Evolutionary conservation across 2,797 vertebrate genomes (phyloP).

Genomic region (Odontamblyopus rebecca): DNA sequence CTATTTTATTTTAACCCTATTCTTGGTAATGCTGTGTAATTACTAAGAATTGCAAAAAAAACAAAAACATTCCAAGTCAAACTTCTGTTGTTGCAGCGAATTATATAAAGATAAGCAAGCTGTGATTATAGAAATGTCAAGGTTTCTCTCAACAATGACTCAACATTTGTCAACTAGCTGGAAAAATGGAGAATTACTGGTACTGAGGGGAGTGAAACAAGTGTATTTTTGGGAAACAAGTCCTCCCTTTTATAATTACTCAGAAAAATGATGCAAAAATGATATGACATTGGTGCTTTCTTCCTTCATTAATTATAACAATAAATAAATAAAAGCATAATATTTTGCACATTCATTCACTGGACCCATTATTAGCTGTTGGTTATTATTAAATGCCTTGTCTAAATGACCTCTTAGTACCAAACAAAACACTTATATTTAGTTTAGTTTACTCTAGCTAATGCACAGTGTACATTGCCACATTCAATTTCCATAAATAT

Average conservation of each 20-base stretch:
- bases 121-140: not conserved
- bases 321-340: not conserved
- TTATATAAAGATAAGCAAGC: not conserved
- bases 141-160: not conserved
- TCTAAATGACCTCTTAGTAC: not conserved
- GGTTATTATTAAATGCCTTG: not conserved
- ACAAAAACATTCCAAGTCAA: no score
- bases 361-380: not conserved
- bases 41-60: no score
- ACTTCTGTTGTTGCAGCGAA: not conserved
- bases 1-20: not conserved
- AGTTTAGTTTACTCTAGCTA: no score
- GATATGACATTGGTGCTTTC: not conserved
- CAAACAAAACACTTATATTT: not conserved
- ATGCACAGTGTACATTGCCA: no score
- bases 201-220: conserved; percentile 19
- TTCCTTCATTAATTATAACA: not conserved
- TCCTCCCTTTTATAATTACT: not conserved
- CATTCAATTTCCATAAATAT: no score
- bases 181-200: not conserved
- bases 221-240: conserved; percentile 17
- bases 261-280: not conserved
- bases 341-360: not conserved
- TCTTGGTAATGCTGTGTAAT: not conserved
- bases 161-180: not conserved